These are phyloP conservation scores for Riparia riparia DNA, from an alignment of 2,113 vertebrate genomes.

Conservation along the genomic window DNA sequence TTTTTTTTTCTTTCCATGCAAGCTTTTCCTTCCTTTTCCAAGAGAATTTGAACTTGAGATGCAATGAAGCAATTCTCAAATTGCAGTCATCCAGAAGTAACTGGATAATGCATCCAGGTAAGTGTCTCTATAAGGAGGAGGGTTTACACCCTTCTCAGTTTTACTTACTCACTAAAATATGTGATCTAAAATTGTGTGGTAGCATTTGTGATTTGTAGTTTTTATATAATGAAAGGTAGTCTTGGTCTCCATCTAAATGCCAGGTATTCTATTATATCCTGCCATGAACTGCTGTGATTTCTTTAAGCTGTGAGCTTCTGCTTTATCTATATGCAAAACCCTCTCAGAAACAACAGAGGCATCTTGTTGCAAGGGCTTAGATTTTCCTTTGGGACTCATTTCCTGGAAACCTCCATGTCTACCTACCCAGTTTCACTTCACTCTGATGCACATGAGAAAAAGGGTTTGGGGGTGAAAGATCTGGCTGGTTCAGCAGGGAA, in stretches of 20 bases:
- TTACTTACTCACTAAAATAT: not conserved
- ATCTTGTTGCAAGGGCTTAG: not conserved
- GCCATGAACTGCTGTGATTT: not conserved
- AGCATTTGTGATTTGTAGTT: not conserved
- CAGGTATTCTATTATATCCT: not conserved
- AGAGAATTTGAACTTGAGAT: not conserved
- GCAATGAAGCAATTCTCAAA: not conserved
- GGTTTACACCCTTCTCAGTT: not conserved
- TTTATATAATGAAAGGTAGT: not conserved
- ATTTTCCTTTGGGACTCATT: not conserved
- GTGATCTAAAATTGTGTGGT: not conserved
- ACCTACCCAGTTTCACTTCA: not conserved
- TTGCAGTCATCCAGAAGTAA: not conserved
- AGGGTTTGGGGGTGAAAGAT: not conserved
- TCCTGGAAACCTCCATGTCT: not conserved
- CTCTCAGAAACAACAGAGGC: not conserved
- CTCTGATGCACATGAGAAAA: not conserved
- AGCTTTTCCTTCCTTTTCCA: not conserved
- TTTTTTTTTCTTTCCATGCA: not conserved
- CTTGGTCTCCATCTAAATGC: not conserved
- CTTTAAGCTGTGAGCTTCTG: not conserved
- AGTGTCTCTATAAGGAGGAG: not conserved
- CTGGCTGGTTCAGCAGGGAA: not conserved
- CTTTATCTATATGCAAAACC: not conserved
- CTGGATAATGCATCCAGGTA: not conserved